These are phyloP conservation scores for Drosophila emarginata DNA, from an alignment of 2,888 invertebrate species.

Conservation along the genomic window DNA sequence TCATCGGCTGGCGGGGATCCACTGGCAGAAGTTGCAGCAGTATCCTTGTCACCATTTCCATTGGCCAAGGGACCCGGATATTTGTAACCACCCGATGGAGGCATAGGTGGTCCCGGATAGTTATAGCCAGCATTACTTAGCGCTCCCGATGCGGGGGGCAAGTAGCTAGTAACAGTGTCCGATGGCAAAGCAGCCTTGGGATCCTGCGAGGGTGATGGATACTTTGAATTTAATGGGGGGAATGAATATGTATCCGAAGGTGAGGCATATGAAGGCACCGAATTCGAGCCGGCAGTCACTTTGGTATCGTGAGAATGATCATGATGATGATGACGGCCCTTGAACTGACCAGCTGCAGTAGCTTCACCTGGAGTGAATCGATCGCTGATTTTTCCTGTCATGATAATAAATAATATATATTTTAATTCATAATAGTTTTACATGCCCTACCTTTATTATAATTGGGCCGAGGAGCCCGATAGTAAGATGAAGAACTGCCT, in stretches of 20 bases:
- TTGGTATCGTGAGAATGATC: conserved; percentile 53
- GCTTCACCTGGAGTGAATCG: conserved; percentile 81
- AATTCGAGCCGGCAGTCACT: conserved; percentile 63
- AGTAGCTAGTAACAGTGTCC: conserved; percentile 77
- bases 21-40: conserved; percentile 66
- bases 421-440: conserved; percentile 12
- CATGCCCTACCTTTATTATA: conserved; percentile 63
- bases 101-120: conserved; percentile 55
- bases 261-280: conserved; percentile 68
- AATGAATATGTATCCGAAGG: conserved; percentile 79
- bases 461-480: conserved; percentile 26
- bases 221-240: conserved; percentile 80
- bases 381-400: conserved; percentile 71
- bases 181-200: conserved; percentile 67
- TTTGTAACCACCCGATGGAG: conserved; percentile 43
- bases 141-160: conserved; percentile 79
- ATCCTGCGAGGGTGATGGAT: conserved; percentile 75
- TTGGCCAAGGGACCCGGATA: conserved; percentile 54
- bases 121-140: conserved; percentile 51
- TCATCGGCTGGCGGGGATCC: conserved; percentile 44
- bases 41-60: conserved; percentile 55
- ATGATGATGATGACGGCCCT: conserved; percentile 51
- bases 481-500: conserved; percentile 30
- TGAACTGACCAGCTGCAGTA: conserved; percentile 72
- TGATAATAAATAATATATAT: neutral